Base-by-base conservation (phyloP, 1,140 invertebrate species). In the Neodiprion fabricii region DNA sequence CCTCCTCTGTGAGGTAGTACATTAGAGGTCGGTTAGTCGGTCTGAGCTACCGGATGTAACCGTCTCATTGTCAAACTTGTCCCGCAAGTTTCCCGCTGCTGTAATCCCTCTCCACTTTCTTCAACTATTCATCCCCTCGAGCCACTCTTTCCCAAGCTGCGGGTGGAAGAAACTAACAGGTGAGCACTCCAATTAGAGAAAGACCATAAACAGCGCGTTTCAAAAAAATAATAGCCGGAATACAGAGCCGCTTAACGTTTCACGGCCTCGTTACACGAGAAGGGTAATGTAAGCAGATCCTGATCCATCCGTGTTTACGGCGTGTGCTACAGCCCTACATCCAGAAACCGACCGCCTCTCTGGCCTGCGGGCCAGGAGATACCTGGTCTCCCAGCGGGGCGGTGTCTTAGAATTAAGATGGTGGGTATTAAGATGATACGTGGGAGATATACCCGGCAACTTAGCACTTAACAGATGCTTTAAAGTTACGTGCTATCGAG, bases 391-490 rank as follows among this genome's bases (percentile, higher is more conserved):
- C 21, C 21, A 14, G 21, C 4, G 61, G 21, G 14, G 14, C 61
- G 23, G 21, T 69, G 67, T 47, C 21, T 69, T 7, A 47, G 67
- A 69, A 69, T 69, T 69, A 69, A 69, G 67, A 69, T 23, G 67
- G 11, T 47, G 67, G 67, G 40, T 69, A 69, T 69, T 69, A 69
- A 69, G 67, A 69, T 69, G 67, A 69, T 69, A 69, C 67, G 67
- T 69, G 67, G 23, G 17, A 69, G 67, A 69, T 69, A 69, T 21
- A 69, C 21, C 21, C 21, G 11, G 8, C 10, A 12, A 69, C 40
- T 47, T 69, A 47, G 67, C 67, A 69, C 67, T 69, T 69, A 69
- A 69, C 67, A 69, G 67, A 69, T 69, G 67, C 67, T 69, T 69
- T 47, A 47, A 69, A 69, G 21, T 69, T 69, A 61, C 67, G 67